Conservation (phyloP, 2,113 vertebrate genomes). For the Hippocampus zosterae region DNA sequence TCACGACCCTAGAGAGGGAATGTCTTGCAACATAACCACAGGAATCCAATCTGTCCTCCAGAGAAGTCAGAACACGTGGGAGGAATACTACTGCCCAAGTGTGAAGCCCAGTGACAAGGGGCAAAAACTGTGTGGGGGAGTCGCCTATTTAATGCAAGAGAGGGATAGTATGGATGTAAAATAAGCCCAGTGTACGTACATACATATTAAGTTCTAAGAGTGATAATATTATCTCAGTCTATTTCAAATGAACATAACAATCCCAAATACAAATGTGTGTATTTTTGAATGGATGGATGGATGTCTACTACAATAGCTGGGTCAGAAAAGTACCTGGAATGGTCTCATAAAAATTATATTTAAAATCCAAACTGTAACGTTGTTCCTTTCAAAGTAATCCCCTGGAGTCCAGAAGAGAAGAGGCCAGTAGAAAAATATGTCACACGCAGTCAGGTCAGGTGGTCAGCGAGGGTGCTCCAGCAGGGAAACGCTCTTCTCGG, state of each 20-base stretch:
- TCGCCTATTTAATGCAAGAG: background rate
- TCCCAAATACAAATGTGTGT: no score
- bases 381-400: no score
- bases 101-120: background rate
- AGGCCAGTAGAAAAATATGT: background rate
- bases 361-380: no score
- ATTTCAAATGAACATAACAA: no score
- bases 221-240: no score
- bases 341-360: no score
- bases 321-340: no score
- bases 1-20: slow-evolving; percentile 11
- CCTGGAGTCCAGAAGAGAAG: no score
- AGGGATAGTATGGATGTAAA: background rate
- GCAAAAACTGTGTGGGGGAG: background rate
- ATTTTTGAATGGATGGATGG: no score
- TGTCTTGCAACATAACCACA: slow-evolving; percentile 26
- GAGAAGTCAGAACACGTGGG: background rate
- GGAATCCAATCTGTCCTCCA: slow-evolving; percentile 22
- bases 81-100: slow-evolving; percentile 3
- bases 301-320: no score
- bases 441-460: background rate
- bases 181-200: no score
- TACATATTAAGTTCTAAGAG: no score
- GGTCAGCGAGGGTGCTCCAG: background rate
- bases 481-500: background rate